phyloP scores from a whole-genome alignment of 1,140 invertebrate species.

The Dendroctonus valens region DNA sequence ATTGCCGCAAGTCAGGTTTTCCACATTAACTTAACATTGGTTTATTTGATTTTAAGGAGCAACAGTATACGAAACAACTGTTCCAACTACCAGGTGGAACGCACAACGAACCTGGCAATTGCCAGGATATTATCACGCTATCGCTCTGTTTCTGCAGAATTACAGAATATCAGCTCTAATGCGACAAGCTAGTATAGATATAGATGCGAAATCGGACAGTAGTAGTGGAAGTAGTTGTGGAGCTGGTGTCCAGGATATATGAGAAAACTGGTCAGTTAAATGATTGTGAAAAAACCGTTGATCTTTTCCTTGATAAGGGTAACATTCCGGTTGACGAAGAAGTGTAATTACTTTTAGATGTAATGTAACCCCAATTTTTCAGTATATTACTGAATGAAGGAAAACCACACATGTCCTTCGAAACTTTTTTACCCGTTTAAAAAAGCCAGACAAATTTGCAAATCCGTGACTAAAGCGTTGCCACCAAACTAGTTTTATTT shows the following conservation, averaged over 20 bases:
- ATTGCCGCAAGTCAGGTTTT: background rate
- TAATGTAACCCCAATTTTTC: too few species aligned
- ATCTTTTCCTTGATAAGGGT: too few species aligned
- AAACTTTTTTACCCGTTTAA: too few species aligned
- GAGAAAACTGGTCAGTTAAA: background rate
- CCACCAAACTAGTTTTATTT: too few species aligned
- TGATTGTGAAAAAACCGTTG: too few species aligned
- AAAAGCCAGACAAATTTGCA: too few species aligned
- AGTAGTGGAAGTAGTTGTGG: conserved; percentile 26
- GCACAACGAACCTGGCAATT: conserved; percentile 86
- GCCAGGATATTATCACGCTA: conserved; percentile 48
- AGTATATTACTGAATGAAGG: too few species aligned
- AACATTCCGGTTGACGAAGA: too few species aligned
- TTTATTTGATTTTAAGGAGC: conserved; percentile 54
- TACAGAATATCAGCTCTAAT: conserved; percentile 36
- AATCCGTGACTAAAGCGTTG: too few species aligned
- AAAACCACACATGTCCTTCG: too few species aligned
- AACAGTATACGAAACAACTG: conserved; percentile 66
- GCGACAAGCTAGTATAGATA: conserved; percentile 28
- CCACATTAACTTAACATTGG: background rate
- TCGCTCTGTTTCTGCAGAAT: conserved; percentile 46
- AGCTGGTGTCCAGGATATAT: conserved; percentile 28
- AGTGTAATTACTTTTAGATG: too few species aligned
- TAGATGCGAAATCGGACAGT: conserved; percentile 26
- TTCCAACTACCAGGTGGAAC: conserved; percentile 71